Base-by-base conservation (phyloP, 2,888 invertebrate genomes). In the Ophioninae sp. region DNA sequence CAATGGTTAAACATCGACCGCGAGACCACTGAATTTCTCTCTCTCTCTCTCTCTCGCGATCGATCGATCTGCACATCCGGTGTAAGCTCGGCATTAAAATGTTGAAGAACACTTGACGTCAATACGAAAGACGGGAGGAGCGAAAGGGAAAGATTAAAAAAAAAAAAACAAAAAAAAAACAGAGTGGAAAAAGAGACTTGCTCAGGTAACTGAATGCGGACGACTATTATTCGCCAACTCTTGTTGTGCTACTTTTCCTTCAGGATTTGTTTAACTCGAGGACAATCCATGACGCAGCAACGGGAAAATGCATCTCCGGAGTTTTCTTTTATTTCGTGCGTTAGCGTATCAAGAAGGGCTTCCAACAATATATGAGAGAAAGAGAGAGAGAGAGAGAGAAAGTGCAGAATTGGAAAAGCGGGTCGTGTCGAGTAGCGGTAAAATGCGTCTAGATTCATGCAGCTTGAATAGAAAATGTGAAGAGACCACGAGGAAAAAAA, bases 231-330 rank as follows among this genome's bases (percentile, higher is more conserved):
- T 78, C 68, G 63, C 73, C 56, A 77, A 82, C 68, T 78, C 13
- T 63, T 22, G 63, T 74, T 44, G 51, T 37, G 37, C 17, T 58
- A 58, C 37, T 37, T 63, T 8, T 20, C 51, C 1, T n/a, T 8
- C 39, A 17, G 44, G 22, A 75, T 78, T 83, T 83, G 85, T 85
- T 85, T 81, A 76, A 79, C 81, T 83, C 83, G 23, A 79, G 81
- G 76, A 81, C 73, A 78, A 64, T 74, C 71, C 20, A 58, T n/a
- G 58, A 30, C 20, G 37, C 22, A 71, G 37, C 9, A 2, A 39
- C 58, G 20, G 73, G 51, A 63, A 73, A 73, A 61, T 64, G 59
- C 17, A 72, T 59, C 58, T 9, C 58, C 72, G 71, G n/a, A 37
- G 39, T 37, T 30, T 39, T 59, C 13, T 72, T 72, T 39, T 39